Evolutionary conservation across 2,113 vertebrate genomes (phyloP).

Genomic region (Hyla sarda): DNA sequence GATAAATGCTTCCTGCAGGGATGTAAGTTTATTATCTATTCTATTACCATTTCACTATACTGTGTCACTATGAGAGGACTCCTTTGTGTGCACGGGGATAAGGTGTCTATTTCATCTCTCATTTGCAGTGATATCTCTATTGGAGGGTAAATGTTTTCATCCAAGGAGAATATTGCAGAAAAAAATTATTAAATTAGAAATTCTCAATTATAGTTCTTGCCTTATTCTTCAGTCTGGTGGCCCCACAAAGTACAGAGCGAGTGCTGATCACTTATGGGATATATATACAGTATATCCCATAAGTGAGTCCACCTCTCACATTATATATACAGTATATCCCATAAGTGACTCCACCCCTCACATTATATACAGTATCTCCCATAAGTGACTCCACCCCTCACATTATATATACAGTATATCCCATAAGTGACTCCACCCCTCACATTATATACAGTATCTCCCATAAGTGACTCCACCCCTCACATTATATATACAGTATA

Average conservation of each 20-base stretch:
- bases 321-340: no score
- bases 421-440: no score
- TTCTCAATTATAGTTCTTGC: not conserved
- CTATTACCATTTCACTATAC: conserved; percentile 16
- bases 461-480: no score
- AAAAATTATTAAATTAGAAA: not conserved
- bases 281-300: no score
- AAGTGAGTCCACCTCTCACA: no score
- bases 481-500: no score
- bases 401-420: no score
- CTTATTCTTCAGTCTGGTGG: not conserved
- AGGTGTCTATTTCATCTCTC: not conserved
- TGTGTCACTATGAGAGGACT: not conserved
- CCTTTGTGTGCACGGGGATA: not conserved
- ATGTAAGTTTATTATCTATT: conserved; percentile 24
- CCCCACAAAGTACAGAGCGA: not conserved
- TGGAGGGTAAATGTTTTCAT: not conserved
- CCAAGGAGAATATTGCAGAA: not conserved
- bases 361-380: no score
- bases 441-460: no score
- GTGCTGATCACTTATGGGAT: no score
- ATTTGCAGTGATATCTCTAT: not conserved
- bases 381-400: no score
- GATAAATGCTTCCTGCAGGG: conserved; percentile 3
- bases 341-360: no score